Evolutionary conservation across 1,140 invertebrate species (phyloP), one percentile per base, ranked within the genome.

Genomic region (Philopotamus ludificatus): DNA sequence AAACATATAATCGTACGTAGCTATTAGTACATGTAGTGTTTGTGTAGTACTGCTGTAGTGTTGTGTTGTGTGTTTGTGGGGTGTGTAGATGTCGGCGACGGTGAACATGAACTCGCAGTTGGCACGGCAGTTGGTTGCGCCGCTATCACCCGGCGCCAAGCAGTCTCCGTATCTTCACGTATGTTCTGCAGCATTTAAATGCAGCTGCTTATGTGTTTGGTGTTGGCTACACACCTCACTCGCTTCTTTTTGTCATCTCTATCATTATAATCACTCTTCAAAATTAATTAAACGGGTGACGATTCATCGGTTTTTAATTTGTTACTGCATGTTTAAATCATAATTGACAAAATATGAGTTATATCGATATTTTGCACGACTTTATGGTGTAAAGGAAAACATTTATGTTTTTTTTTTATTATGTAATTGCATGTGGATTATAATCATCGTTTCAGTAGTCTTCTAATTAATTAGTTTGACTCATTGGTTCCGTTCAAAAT

Each of bases 51-150:
- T 60, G 62, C 47, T 34, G 65, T 63, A 55, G 41, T 54, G 58
- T 66, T 47, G 65, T 65, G 53, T 67, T 39, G 44, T 63, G 57
- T 69, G 22, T 28, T 54, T 68, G 63, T 58, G 55, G 63, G 53
- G 53, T 63, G 59, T 55, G 55, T 59, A 67, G 73, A 72, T 73
- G 66, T 68, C 70, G 65, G 71, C 71, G 72, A 72, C 71, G 72
- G 73, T 73, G 74, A 75, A 74, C 72, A 77, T 80, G 79, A 79
- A 77, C 76, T 84, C 82, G 74, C 82, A 84, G 75, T 77, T 84
- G 69, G 82, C 82, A 71, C 81, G 82, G 63, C 81, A 84, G 75
- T 79, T 84, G 73, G 80, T 83, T 70, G 81, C 81, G 73, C 81
- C 82, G 72, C 79, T 81, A 75, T 78, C 79, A 72, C 74, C 77